phyloP scores from a whole-genome alignment of 2,797 vertebrate species.

The Agapornis canus region DNA sequence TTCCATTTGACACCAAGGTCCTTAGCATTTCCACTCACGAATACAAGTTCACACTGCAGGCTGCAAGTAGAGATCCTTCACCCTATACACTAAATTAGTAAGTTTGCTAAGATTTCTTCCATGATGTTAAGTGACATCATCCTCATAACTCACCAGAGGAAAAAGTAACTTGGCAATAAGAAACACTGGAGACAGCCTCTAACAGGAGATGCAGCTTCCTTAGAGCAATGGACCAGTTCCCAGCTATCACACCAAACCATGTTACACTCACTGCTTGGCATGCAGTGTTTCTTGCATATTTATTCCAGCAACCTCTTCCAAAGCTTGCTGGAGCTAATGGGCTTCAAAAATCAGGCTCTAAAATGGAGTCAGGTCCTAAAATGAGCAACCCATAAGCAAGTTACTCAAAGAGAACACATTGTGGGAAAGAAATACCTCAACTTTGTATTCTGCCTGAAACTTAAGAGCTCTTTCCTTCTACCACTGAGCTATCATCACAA shows the following conservation, averaged over 20 bases:
- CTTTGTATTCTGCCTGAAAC: neutral
- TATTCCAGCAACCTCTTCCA: neutral
- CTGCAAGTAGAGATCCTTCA: neutral
- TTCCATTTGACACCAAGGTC: neutral
- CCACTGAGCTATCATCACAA: neutral
- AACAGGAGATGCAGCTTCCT: neutral
- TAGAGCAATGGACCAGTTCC: neutral
- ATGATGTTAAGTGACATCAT: neutral
- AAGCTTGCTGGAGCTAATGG: neutral
- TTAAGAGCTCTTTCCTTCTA: neutral
- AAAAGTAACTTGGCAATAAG: neutral
- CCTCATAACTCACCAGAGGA: neutral
- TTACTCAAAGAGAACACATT: neutral
- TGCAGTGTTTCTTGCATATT: neutral
- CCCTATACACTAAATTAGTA: neutral
- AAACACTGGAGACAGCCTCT: neutral
- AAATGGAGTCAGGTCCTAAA: neutral
- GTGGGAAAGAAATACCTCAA: neutral
- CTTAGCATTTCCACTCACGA: neutral
- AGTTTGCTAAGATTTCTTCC: neutral
- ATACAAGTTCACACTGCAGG: neutral
- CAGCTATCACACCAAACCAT: neutral
- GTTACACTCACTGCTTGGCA: neutral
- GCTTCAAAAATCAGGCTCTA: neutral
- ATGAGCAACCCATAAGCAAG: neutral